Conservation (phyloP, 2,888 invertebrate species). For the Polyommatus icarus region DNA sequence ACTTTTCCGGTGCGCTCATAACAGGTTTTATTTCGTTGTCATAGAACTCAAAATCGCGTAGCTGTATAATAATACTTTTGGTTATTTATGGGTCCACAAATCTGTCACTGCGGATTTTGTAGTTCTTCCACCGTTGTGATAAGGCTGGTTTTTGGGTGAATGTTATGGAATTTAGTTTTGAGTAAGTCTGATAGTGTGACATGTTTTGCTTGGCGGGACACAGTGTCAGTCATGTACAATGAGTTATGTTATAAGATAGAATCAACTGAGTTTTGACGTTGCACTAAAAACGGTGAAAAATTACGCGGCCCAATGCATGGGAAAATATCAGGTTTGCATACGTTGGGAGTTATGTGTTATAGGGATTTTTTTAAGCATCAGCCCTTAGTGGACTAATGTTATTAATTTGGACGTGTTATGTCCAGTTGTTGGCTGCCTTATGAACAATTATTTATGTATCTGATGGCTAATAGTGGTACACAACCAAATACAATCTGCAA, state of each 20-base stretch:
- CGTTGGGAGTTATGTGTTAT: background rate
- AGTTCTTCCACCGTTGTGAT: constrained; percentile 30
- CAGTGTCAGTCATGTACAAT: constrained; percentile 45
- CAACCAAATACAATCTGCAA: too few species aligned
- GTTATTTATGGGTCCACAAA: constrained; percentile 33
- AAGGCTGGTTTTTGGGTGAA: constrained; percentile 34
- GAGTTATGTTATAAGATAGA: constrained; percentile 45
- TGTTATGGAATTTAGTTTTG: constrained; percentile 24
- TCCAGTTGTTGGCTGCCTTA: too few species aligned
- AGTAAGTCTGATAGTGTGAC: constrained; percentile 41
- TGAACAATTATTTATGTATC: too few species aligned
- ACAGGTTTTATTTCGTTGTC: constrained; percentile 11
- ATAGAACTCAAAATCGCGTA: constrained; percentile 35
- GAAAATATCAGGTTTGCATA: background rate
- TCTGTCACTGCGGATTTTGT: constrained; percentile 33
- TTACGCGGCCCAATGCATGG: background rate
- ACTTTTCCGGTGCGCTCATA: constrained; percentile 35
- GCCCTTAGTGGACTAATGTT: too few species aligned
- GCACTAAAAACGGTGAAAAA: constrained; percentile 33
- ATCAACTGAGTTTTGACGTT: constrained; percentile 38
- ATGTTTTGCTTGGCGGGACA: constrained; percentile 44
- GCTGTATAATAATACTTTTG: constrained; percentile 23
- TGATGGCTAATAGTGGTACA: too few species aligned
- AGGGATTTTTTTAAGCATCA: too few species aligned
- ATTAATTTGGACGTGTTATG: too few species aligned